Conservation (phyloP, 2,888 invertebrate genomes). For the Megamerina dolium region DNA sequence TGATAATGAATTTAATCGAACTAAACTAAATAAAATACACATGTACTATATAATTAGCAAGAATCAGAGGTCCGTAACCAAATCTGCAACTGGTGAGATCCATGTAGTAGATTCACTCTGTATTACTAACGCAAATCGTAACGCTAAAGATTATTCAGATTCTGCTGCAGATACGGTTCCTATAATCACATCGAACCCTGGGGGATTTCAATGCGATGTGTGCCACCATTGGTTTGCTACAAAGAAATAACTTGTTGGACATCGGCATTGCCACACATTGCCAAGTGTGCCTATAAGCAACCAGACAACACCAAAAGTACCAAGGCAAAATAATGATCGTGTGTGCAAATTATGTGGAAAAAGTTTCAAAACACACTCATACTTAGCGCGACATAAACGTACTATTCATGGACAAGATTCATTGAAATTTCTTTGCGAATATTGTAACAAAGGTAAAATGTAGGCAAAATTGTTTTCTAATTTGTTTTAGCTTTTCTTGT, state of each 20-base stretch:
- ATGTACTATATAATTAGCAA: not conserved
- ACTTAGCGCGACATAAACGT: constrained; percentile 32
- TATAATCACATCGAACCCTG: too few relatives aligned
- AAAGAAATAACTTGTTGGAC: constrained; percentile 13
- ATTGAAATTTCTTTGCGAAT: constrained; percentile 18
- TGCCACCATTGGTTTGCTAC: constrained; percentile 14
- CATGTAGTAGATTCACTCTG: too few relatives aligned
- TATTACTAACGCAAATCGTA: too few relatives aligned
- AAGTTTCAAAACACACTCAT: constrained; percentile 31
- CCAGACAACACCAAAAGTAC: not conserved
- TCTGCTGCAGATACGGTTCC: too few relatives aligned
- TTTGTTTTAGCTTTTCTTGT: constrained; percentile 49
- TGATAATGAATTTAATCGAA: too few relatives aligned
- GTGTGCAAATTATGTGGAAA: constrained; percentile 30
- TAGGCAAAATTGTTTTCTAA: too few relatives aligned
- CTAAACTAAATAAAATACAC: too few relatives aligned
- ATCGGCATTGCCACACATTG: not conserved
- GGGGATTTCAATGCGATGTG: constrained; percentile 13
- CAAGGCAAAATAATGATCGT: not conserved
- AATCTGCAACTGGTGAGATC: too few relatives aligned
- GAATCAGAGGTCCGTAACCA: not conserved
- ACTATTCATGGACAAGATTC: constrained; percentile 25
- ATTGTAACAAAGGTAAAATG: constrained; percentile 24
- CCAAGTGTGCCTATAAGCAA: too few relatives aligned
- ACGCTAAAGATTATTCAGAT: too few relatives aligned